A percentile compares a stretch with the other conserved stretches of the same genome.
phyloP scores from a whole-genome alignment of 1,140 invertebrate genomes.

The Atta cephalotes region DNA sequence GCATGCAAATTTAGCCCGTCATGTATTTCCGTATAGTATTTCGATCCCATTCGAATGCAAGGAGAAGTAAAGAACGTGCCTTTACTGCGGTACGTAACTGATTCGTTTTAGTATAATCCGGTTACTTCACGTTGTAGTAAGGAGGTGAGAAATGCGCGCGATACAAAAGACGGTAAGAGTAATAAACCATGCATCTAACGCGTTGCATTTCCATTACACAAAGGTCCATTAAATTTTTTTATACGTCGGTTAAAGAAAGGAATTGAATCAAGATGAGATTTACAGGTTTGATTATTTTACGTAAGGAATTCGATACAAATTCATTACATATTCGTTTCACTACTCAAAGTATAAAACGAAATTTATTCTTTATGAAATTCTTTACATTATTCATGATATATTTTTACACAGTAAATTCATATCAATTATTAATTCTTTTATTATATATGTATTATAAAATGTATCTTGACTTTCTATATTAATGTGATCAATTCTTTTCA shows the following conservation, averaged over 20 bases:
- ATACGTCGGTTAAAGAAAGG: background rate
- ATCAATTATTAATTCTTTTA: background rate
- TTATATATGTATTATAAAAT: background rate
- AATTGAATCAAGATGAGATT: conserved; percentile 31
- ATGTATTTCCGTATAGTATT: conserved; percentile 49
- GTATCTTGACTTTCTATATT: background rate
- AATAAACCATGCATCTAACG: conserved; percentile 42
- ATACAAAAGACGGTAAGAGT: conserved; percentile 19
- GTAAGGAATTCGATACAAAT: conserved; percentile 22
- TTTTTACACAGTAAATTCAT: background rate
- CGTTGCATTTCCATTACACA: conserved; percentile 37
- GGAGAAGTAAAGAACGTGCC: conserved; percentile 31
- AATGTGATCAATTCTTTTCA: background rate
- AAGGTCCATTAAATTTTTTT: conserved; percentile 34
- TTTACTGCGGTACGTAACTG: conserved; percentile 24
- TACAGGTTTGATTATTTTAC: conserved; percentile 32
- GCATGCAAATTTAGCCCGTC: conserved; percentile 45
- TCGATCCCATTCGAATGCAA: conserved; percentile 45
- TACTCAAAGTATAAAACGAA: background rate
- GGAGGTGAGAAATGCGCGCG: background rate
- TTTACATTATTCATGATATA: background rate
- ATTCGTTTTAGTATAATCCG: conserved; percentile 52
- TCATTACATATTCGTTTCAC: background rate
- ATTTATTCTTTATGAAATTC: too few relatives aligned
- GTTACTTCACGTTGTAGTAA: conserved; percentile 1